Base-by-base conservation (phyloP, 2,113 vertebrate genomes). In the Quiscalus mexicanus region DNA sequence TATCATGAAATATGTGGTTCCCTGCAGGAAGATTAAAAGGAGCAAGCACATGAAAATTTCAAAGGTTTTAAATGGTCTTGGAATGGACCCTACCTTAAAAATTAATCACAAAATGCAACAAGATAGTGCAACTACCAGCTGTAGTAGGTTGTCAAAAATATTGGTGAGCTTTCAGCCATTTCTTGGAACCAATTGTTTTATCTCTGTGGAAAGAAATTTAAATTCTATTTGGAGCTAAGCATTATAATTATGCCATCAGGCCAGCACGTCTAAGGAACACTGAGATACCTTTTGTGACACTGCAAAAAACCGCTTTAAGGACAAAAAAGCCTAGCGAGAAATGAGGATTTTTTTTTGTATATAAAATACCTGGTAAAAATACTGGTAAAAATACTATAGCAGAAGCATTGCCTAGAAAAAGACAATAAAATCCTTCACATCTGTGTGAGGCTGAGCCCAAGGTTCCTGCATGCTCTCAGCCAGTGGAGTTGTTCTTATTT, bases 1-100 rank as follows among this genome's bases (percentile, higher is more conserved):
- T 70, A 4, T 59, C 39, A 37, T 33, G 59, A 91, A 90, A 94
- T 90, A 87, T 37, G 47, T 64, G 60, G 17, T 35, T 90, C 90
- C 83, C 88, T 71, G 37, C 15, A 81, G 96, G 68, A 87, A 81
- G 60, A 90, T 92, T 88, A 95, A 70, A 87, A 93, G 30, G 19
- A 86, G 81, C 52, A 88, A 90, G 28, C n/a, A 79, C 39, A 70
- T 47, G 28, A 86, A 81, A 71, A 92, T 84, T 52, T 83, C 52
- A 81, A 89, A 50, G 64, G 71, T 86, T 86, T 93, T 68, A 76
- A 96, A 90, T 81, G 79, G 47, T 41, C 20, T n/a, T 84, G n/a
- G 68, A 90, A 94, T 39, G 17, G 52, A 78, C 17, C 7, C 37
- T 84, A 33, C 31, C 60, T 75, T 90, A 92, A 86, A 96, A 75